Base-by-base conservation (phyloP, 2,113 vertebrate species). In the Macrotus californicus region DNA sequence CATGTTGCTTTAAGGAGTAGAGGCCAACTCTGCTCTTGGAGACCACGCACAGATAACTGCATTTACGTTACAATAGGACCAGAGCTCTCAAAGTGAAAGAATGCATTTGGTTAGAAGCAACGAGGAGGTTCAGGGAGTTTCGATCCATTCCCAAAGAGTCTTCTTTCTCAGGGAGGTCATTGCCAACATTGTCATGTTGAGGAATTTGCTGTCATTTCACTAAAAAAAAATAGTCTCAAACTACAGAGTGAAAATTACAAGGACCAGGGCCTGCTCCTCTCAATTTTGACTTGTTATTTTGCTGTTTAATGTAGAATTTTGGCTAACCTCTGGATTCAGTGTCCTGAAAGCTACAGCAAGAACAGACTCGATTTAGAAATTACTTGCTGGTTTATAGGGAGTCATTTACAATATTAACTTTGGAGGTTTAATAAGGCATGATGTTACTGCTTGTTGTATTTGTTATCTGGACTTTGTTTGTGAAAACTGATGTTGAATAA, bases 281-380 rank as follows among this genome's bases (percentile, higher is more conserved):
- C 77, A 95, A 93, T 73, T 72, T 94, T 1, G 13, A 91, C 69
- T 97, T 98, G 96, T 97, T 97, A 91, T 97, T 98, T 98, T 98
- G 26, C 75, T 97, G 12, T 12, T 97, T 96, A 93, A 93, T 91
- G 69, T 87, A 90, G 85, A 95, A 96, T 96, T 98, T 96, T 85
- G 88, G 64, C 89, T 96, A 95, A 95, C 41, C 29, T 96, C 95
- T 97, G 92, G 48, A 86, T 97, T 94, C 56, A 94, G 59, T 46
- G 21, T 16, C 92, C 34, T 87, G 90, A 95, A 87, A 46, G 97
- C 79, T 95, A 39, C 79, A 96, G 75, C 39, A 93, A 96, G 75
- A 89, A 86, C 59, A 92, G 80, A 48, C 95, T 86, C 97, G 82
- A 95, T n/a, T 95, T 85, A 69, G 54, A 95, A 79, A 95, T 81